Evolutionary conservation across 1,140 invertebrate genomes (phyloP), one percentile per base, ranked within the genome.

Genomic region (Drosophila malerkotliana): DNA sequence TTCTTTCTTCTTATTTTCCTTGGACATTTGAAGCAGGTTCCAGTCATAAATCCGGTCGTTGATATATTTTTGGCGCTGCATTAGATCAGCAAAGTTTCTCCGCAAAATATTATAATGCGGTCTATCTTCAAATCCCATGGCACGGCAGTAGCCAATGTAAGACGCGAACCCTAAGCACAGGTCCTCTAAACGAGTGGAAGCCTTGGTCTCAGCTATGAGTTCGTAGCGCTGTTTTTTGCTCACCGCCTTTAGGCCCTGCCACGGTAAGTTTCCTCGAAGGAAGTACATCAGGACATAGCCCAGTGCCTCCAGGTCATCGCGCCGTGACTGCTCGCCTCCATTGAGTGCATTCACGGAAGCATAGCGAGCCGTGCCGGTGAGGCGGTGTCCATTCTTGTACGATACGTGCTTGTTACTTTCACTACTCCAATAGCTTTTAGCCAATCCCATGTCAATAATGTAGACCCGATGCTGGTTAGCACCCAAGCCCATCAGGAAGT

Each of bases 11-110:
- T 4, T 3, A 4, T 49, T 2, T 7, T 41, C 48, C 9, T 21
- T 7, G 4, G 55, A 9, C 6, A 24, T 4, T 91, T 98, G 98
- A 79, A 99, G 93, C 95, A 98, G 96, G 51, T 97, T 99, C 99
- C 99, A 99, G 92, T 99, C 98, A 93, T 99, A 99, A 68, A 96
- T 97, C 93, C 98, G 8, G 93, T 99, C 98, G 92, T 99, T 98
- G 92, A 98, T 97, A 92, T 99, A 98, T 92, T 98, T 98, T 71
- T 99, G 94, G 59, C 98, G 98, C 83, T 98, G 96, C 94, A 99
- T 99, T 81, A 99, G 94, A 92, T 99, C 99, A 75, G 97, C 95
- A 94, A 90, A 90, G 67, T 97, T 93, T 92, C 98, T 97, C 80
- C 98, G 95, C 34, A 99, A 99, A 94, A 92, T 98, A 98, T 97